A percentile compares a stretch with the other conserved stretches of the same genome.
Conservation (phyloP, 2,113 vertebrate genomes). For the Lasiurus borealis region DNA sequence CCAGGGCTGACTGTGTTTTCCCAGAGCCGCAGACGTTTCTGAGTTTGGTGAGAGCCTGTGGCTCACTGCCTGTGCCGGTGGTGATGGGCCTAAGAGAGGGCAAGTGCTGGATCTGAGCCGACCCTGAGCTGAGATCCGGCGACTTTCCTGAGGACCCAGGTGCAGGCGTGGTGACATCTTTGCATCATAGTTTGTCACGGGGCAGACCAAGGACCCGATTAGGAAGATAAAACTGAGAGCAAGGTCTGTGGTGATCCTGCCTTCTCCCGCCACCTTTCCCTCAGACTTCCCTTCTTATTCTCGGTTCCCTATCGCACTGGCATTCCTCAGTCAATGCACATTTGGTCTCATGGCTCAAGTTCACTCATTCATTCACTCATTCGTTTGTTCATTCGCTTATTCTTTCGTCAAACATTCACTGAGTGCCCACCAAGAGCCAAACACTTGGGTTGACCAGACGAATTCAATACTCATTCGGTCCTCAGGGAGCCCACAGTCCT, state of each 20-base stretch:
- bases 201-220: neutral
- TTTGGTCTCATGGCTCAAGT: neutral
- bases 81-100: neutral
- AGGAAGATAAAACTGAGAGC: neutral
- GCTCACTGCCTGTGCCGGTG: neutral
- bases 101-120: neutral
- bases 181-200: neutral
- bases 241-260: neutral
- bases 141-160: neutral
- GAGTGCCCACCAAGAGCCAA: neutral
- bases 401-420: neutral
- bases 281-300: rapidly evolving
- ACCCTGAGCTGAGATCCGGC: neutral
- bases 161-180: neutral
- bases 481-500: neutral
- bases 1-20: neutral
- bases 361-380: neutral
- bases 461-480: neutral
- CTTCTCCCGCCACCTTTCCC: neutral
- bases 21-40: neutral
- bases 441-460: neutral
- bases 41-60: neutral
- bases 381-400: neutral
- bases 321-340: neutral
- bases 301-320: neutral